Percentiles rank a stretch among this genome's conserved stretches.
phyloP scores from a whole-genome alignment of 2,797 vertebrate genomes.

The Odontamblyopus rebecca region DNA sequence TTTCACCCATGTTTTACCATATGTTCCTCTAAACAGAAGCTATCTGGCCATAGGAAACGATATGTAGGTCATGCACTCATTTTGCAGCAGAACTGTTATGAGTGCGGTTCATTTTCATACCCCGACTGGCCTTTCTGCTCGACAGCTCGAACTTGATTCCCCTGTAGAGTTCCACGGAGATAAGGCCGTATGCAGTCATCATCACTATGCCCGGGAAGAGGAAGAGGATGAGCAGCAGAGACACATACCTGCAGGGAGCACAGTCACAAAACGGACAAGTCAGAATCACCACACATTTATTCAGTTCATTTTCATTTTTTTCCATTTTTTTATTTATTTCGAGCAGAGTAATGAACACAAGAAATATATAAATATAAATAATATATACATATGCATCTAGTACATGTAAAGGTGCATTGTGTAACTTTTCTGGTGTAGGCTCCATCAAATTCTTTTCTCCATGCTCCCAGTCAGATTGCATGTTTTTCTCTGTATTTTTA shows the following conservation, averaged over 20 bases:
- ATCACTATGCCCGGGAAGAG: constrained; percentile 94
- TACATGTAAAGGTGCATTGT: too few relatives aligned
- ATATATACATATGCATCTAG: too few relatives aligned
- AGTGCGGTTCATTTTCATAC: constrained; percentile 62
- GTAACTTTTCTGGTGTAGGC: too few relatives aligned
- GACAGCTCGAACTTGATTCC: constrained; percentile 90
- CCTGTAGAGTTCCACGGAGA: constrained; percentile 93
- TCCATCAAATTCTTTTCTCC: too few relatives aligned
- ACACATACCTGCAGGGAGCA: constrained; percentile 84
- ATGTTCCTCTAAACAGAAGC: background rate
- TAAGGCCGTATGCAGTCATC: constrained; percentile 92
- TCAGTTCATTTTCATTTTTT: too few relatives aligned
- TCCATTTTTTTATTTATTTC: too few relatives aligned
- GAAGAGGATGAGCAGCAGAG: constrained; percentile 90
- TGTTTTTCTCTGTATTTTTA: too few relatives aligned
- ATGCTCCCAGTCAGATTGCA: too few relatives aligned
- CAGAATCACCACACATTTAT: too few relatives aligned
- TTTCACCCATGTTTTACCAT: background rate
- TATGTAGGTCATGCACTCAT: background rate
- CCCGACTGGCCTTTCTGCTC: constrained; percentile 83
- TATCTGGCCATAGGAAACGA: background rate
- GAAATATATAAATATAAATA: too few relatives aligned
- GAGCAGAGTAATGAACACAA: too few relatives aligned
- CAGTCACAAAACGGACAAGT: background rate
- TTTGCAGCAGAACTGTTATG: background rate